Evolutionary conservation across 2,797 vertebrate species (phyloP).

Genomic region (Acanthiza pusilla): DNA sequence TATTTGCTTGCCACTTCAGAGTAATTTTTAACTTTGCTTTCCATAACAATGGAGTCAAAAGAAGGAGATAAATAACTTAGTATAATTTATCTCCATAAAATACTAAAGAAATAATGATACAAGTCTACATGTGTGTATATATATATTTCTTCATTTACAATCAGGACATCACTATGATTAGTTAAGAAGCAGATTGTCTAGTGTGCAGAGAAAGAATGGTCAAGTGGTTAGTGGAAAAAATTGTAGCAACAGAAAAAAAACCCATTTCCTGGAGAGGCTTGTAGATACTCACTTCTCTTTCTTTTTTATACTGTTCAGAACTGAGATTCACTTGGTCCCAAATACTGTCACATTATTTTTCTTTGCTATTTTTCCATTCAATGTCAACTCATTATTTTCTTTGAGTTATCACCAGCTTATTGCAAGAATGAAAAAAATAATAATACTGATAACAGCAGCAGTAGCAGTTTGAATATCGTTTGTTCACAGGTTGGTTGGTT

Average conservation of each 20-base stretch:
- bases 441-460: not conserved
- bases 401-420: not conserved
- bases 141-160: not conserved
- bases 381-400: not conserved
- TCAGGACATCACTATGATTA: not conserved
- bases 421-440: not conserved
- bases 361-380: not conserved
- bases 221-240: not conserved
- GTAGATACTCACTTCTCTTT: not conserved
- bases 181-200: not conserved
- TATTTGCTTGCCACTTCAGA: not conserved
- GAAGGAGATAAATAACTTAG: not conserved
- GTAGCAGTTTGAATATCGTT: not conserved
- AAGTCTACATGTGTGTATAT: too few relatives aligned
- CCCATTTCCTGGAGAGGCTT: not conserved
- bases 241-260: accelerated
- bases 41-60: not conserved
- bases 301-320: not conserved
- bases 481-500: not conserved
- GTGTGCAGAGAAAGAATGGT: not conserved
- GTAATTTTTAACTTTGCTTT: not conserved
- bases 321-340: not conserved
- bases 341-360: not conserved
- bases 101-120: not conserved
- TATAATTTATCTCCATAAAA: not conserved